phyloP scores from a whole-genome alignment of 2,888 invertebrate genomes.

The Harpalus rufipes region DNA sequence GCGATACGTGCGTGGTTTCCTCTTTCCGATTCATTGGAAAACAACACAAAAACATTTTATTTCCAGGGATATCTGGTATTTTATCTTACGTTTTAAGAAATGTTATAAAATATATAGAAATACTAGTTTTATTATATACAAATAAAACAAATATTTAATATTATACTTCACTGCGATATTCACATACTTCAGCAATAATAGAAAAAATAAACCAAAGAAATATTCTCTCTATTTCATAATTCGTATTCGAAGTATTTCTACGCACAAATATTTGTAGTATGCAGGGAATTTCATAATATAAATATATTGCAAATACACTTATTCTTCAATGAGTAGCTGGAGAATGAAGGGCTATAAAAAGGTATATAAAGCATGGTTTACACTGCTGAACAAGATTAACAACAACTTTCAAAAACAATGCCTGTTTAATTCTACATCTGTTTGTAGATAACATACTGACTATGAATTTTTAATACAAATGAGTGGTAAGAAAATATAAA shows the following conservation, averaged over 20 bases:
- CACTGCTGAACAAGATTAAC: no score
- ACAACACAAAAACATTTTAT: neutral
- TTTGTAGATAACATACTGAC: no score
- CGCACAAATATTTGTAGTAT: neutral
- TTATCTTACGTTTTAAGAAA: neutral
- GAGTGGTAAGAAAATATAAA: no score
- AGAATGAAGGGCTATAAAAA: neutral
- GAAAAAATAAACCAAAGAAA: neutral
- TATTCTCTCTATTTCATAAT: neutral
- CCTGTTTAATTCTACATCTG: no score
- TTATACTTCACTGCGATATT: neutral
- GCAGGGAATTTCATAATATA: neutral
- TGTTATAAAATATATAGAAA: slow-evolving; percentile 1
- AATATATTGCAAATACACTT: neutral
- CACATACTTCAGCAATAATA: neutral
- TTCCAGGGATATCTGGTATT: neutral
- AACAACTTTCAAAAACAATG: no score
- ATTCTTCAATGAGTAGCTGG: neutral
- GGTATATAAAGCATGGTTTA: no score
- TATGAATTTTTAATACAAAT: no score
- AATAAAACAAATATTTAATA: slow-evolving; percentile 1
- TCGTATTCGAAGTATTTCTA: neutral
- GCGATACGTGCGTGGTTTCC: neutral
- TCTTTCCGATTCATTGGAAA: neutral
- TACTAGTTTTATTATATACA: neutral